Conservation (phyloP, 2,113 vertebrate genomes). For the Myrmophylax atrothorax region DNA sequence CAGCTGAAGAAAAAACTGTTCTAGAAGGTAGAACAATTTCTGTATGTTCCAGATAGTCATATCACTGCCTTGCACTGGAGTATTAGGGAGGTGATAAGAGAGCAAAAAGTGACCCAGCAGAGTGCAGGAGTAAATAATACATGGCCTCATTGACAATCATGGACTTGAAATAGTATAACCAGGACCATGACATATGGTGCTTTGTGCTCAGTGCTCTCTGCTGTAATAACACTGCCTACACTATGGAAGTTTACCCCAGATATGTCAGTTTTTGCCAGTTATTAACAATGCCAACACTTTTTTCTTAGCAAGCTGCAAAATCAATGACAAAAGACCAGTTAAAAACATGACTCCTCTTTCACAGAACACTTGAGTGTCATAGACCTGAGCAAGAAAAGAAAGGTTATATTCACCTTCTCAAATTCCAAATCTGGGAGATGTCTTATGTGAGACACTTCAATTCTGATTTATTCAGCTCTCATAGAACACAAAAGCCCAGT, state of each 20-base stretch:
- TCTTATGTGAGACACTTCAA: not conserved
- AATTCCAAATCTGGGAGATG: not conserved
- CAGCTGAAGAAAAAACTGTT: not conserved
- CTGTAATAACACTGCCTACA: slow-evolving; percentile 13
- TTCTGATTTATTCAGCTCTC: not conserved
- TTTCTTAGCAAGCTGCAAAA: not conserved
- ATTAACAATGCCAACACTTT: not conserved
- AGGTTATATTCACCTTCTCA: not conserved
- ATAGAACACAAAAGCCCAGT: not conserved
- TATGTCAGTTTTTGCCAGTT: slow-evolving; percentile 3
- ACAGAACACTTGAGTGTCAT: not conserved
- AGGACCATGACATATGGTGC: not conserved
- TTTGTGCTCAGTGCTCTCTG: not conserved
- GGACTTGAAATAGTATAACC: not conserved
- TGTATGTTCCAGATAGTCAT: not conserved
- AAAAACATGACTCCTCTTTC: not conserved
- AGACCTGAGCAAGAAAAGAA: not conserved
- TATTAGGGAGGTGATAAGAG: not conserved
- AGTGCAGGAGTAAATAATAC: not conserved
- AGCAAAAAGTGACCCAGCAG: not conserved
- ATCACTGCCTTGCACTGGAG: not conserved
- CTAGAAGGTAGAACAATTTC: not conserved
- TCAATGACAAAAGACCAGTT: not conserved
- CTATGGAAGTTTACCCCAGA: slow-evolving; percentile 4
- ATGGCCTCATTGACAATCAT: not conserved